These are phyloP conservation scores for Moxostoma hubbsi DNA, from an alignment of 2,797 vertebrate species.

Conservation along the genomic window DNA sequence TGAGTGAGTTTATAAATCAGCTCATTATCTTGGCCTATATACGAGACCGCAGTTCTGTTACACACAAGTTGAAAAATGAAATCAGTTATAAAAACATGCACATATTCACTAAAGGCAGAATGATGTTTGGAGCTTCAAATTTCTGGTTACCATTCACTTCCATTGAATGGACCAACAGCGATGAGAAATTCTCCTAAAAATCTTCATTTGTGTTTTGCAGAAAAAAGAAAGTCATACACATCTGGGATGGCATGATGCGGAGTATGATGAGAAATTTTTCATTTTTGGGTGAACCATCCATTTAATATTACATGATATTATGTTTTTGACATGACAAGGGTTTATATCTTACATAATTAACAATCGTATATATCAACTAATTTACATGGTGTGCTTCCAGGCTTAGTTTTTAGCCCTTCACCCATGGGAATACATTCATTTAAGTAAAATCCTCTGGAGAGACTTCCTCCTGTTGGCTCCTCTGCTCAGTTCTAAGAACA, in stretches of 20 bases:
- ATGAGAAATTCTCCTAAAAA: no score
- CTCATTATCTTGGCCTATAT: neutral
- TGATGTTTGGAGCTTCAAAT: no score
- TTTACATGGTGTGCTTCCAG: neutral
- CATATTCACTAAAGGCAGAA: neutral
- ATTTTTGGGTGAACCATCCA: no score
- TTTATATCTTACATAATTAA: no score
- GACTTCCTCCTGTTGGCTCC: slow-evolving; percentile 12
- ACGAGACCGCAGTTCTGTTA: neutral
- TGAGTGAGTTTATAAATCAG: neutral
- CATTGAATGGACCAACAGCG: no score
- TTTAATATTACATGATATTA: no score
- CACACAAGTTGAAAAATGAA: neutral
- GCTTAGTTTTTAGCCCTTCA: neutral
- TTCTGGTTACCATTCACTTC: no score
- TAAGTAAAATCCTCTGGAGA: slow-evolving; percentile 13
- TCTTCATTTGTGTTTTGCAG: no score
- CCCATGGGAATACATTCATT: neutral
- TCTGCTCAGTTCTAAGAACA: slow-evolving; percentile 27
- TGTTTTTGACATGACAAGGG: no score
- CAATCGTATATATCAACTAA: neutral
- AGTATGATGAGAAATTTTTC: no score
- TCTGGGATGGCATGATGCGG: no score
- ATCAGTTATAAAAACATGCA: neutral
- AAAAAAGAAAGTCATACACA: no score